Conservation (phyloP, 2,113 vertebrate genomes). For the Corydoras maculifer region DNA sequence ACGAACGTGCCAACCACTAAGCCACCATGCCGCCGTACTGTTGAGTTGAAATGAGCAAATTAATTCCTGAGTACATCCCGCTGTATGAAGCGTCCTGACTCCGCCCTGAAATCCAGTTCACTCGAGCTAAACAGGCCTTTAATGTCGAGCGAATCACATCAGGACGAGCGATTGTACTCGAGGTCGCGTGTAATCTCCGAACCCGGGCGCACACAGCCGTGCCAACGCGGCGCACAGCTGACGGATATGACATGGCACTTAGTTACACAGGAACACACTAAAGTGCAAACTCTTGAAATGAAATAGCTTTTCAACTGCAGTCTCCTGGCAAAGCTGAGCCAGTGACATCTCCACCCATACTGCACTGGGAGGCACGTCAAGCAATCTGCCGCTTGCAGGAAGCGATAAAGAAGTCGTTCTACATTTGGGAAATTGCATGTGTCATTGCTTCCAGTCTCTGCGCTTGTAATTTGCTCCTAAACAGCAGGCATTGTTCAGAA, state of each 20-base stretch:
- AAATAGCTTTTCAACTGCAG: slow-evolving; percentile 3
- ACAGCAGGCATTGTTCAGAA: background rate
- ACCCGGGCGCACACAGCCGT: slow-evolving; percentile 1
- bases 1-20: too few species aligned
- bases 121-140: too few species aligned
- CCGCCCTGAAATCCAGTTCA: too few species aligned
- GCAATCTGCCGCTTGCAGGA: background rate
- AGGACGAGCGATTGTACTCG: too few species aligned
- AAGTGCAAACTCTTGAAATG: too few species aligned
- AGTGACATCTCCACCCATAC: background rate
- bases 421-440: background rate
- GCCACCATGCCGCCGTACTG: too few species aligned
- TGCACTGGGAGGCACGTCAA: background rate
- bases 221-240: slow-evolving; percentile 26
- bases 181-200: background rate
- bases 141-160: too few species aligned
- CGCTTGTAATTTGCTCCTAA: background rate
- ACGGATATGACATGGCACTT: slow-evolving; percentile 25
- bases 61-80: too few species aligned
- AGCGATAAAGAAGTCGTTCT: background rate
- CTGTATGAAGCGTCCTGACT: too few species aligned
- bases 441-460: background rate
- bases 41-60: too few species aligned
- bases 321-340: background rate
- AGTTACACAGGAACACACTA: slow-evolving; percentile 10